Conservation (phyloP, 2,888 invertebrate species). For the Ferdinandea cuprea region DNA sequence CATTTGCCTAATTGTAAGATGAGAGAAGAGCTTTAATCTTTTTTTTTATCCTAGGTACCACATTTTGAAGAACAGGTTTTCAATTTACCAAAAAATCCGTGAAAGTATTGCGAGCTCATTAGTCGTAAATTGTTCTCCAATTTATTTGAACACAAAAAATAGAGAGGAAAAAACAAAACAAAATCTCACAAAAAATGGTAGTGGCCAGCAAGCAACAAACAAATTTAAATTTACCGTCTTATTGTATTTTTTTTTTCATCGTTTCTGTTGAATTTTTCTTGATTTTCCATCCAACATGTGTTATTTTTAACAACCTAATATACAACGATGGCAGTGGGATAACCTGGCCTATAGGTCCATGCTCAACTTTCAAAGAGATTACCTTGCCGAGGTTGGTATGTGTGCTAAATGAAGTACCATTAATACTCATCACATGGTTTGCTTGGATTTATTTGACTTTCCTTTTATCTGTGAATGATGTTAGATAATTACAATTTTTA, state of each 20-base stretch:
- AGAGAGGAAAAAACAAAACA: constrained; percentile 8
- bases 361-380: constrained; percentile 21
- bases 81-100: too few relatives aligned
- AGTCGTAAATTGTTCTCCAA: constrained; percentile 63
- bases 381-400: constrained; percentile 10
- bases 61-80: too few relatives aligned
- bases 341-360: constrained; percentile 25
- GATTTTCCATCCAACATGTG: constrained; percentile 7
- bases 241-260: constrained; percentile 6
- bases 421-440: constrained; percentile 51
- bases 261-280: constrained; percentile 13
- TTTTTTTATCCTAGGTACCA: too few relatives aligned
- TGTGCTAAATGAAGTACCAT: constrained; percentile 47
- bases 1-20: too few relatives aligned
- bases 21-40: too few relatives aligned
- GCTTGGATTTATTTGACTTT: constrained; percentile 7
- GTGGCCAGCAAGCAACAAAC: constrained; percentile 4
- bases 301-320: constrained; percentile 11
- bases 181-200: constrained; percentile 4
- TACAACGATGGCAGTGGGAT: constrained; percentile 3
- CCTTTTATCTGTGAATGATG: constrained; percentile 8
- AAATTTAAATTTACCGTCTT: constrained; percentile 4
- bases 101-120: constrained; percentile 33
- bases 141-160: constrained; percentile 45
- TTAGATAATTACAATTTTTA: constrained; percentile 29